Evolutionary conservation across 1,140 invertebrate genomes (phyloP).

Genomic region (Bombus impatiens): DNA sequence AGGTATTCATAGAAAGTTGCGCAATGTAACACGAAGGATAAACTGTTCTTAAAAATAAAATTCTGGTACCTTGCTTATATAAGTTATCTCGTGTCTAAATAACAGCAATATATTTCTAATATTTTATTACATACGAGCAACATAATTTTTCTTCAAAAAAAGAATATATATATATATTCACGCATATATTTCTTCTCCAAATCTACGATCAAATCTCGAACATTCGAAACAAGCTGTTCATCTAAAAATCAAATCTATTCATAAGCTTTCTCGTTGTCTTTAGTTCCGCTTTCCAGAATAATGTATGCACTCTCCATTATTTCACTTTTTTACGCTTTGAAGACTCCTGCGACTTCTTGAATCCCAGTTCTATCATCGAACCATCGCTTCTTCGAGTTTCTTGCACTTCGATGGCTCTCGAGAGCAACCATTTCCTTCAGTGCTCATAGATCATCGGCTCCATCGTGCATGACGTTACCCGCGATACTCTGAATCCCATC

Average conservation of each 20-base stretch:
- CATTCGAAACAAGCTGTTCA: no score
- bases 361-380: background rate
- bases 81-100: no score
- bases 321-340: background rate
- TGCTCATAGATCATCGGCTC: background rate
- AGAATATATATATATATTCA: no score
- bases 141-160: no score
- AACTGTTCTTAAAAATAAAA: background rate
- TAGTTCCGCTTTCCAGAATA: background rate
- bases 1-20: background rate
- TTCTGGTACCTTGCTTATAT: background rate
- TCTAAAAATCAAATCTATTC: background rate
- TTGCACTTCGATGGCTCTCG: background rate
- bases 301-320: background rate
- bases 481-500: slow-evolving; percentile 14
- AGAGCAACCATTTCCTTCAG: background rate
- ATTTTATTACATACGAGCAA: no score
- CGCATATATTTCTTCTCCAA: background rate
- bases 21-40: background rate
- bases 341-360: background rate
- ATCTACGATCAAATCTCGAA: background rate
- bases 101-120: no score
- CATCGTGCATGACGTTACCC: background rate
- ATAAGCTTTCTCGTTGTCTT: background rate
- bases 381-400: background rate